Percentiles rank a stretch among this genome's conserved stretches.
These are phyloP conservation scores for Cotesia chilonis DNA, from an alignment of 1,140 invertebrate genomes.

Conservation along the genomic window DNA sequence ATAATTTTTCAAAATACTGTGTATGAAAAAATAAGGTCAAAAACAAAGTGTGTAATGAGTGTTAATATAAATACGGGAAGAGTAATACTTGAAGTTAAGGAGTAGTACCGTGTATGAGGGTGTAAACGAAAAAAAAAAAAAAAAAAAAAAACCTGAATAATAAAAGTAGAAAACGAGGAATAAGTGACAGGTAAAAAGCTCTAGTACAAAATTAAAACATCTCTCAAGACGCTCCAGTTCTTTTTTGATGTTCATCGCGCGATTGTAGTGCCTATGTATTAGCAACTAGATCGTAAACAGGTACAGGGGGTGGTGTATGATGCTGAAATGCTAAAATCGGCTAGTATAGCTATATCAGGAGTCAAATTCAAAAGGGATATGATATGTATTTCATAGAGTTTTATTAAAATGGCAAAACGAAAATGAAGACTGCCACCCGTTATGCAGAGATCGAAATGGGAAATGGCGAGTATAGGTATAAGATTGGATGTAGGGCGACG, in stretches of 20 bases:
- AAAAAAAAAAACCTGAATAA: not conserved
- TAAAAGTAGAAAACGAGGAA: not conserved
- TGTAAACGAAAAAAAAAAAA: not conserved
- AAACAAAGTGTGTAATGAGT: too few relatives aligned
- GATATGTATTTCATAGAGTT: not conserved
- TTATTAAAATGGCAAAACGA: not conserved
- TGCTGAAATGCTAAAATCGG: too few relatives aligned
- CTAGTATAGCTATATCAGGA: too few relatives aligned
- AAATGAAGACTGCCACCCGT: constrained; percentile 2
- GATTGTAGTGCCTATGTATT: not conserved
- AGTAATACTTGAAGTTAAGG: too few relatives aligned
- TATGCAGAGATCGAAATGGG: constrained; percentile 1
- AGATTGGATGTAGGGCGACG: constrained; percentile 13
- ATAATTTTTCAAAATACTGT: not conserved
- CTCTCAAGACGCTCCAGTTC: constrained; percentile 1
- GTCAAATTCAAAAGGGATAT: not conserved
- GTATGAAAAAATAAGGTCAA: constrained; percentile 1
- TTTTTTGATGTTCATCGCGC: not conserved
- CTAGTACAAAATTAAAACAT: not conserved
- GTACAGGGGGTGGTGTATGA: too few relatives aligned
- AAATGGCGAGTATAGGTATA: not conserved
- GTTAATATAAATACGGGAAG: too few relatives aligned
- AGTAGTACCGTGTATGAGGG: not conserved
- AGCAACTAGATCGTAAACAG: too few relatives aligned
- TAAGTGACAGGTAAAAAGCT: not conserved